These are phyloP conservation scores for Scaptomyza caliginosa DNA, from an alignment of 2,888 invertebrate species.

Conservation along the genomic window DNA sequence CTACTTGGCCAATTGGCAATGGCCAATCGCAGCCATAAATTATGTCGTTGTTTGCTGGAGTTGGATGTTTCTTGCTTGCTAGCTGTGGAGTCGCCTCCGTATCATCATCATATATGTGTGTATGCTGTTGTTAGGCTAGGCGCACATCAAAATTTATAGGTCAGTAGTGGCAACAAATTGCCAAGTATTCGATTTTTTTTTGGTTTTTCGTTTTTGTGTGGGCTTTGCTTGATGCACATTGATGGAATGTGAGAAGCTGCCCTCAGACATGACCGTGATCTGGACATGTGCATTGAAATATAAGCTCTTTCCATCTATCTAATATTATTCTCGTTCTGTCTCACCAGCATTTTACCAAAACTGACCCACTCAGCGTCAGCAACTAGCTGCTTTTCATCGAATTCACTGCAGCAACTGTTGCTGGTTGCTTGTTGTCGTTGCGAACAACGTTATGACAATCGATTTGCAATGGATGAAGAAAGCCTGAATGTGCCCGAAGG, in stretches of 20 bases:
- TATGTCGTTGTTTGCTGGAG: constrained; percentile 62
- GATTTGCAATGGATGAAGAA: constrained; percentile 74
- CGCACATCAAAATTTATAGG: constrained; percentile 81
- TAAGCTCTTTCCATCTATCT: background rate
- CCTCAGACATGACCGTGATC: constrained; percentile 49
- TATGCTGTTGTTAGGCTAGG: constrained; percentile 40
- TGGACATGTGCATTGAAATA: constrained; percentile 52
- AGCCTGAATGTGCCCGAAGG: constrained; percentile 70
- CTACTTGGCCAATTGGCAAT: constrained; percentile 49
- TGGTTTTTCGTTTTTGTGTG: constrained; percentile 19
- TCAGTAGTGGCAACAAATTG: constrained; percentile 82
- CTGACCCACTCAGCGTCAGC: constrained; percentile 47
- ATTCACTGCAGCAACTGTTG: constrained; percentile 30
- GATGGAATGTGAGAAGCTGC: constrained; percentile 59
- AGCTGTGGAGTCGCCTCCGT: constrained; percentile 41
- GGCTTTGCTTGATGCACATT: constrained; percentile 18
- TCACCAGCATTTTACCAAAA: constrained; percentile 29
- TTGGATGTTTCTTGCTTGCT: constrained; percentile 3
- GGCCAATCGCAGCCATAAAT: constrained; percentile 65
- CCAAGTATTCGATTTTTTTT: constrained; percentile 27
- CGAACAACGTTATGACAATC: constrained; percentile 76
- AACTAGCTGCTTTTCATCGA: constrained; percentile 15
- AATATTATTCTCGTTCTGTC: background rate
- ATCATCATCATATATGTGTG: constrained; percentile 28
- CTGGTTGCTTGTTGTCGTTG: constrained; percentile 31